Evolutionary conservation across 1,140 invertebrate genomes (phyloP).

Genomic region (Pogonomyrmex barbatus): DNA sequence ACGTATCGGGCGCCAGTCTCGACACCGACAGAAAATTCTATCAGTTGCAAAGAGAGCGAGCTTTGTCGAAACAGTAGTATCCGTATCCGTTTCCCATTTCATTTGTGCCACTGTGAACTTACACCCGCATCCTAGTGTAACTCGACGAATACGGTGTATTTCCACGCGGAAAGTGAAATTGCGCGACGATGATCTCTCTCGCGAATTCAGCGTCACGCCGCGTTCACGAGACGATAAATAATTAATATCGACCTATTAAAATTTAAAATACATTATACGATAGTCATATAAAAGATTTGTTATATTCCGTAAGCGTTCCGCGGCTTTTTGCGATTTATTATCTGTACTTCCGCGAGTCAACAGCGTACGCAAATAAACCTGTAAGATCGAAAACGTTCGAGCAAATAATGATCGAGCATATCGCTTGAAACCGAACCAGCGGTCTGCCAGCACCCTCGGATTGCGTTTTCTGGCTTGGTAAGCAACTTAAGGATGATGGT

Average conservation of each 20-base stretch:
- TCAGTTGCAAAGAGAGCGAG: background rate
- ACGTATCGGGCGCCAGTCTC: background rate
- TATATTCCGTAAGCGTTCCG: background rate
- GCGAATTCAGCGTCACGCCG: background rate
- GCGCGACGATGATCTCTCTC: background rate
- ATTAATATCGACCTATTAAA: background rate
- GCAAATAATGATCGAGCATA: constrained; percentile 18
- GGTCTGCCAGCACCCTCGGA: background rate
- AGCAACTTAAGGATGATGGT: constrained; percentile 40
- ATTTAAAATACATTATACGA: background rate
- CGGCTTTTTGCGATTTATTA: background rate
- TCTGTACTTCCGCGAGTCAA: background rate
- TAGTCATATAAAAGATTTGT: background rate
- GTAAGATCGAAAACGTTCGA: background rate
- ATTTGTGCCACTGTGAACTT: background rate
- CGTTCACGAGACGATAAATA: background rate
- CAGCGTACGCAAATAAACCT: background rate
- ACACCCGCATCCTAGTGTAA: background rate
- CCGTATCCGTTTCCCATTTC: background rate
- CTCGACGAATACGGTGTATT: background rate
- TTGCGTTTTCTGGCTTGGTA: constrained; percentile 51
- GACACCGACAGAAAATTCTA: background rate
- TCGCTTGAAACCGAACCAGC: constrained; percentile 17
- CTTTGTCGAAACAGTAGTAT: background rate
- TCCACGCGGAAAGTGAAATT: constrained; percentile 32